These are phyloP conservation scores for Petrolisthes cinctipes DNA, from an alignment of 2,888 invertebrate species.

Conservation along the genomic window DNA sequence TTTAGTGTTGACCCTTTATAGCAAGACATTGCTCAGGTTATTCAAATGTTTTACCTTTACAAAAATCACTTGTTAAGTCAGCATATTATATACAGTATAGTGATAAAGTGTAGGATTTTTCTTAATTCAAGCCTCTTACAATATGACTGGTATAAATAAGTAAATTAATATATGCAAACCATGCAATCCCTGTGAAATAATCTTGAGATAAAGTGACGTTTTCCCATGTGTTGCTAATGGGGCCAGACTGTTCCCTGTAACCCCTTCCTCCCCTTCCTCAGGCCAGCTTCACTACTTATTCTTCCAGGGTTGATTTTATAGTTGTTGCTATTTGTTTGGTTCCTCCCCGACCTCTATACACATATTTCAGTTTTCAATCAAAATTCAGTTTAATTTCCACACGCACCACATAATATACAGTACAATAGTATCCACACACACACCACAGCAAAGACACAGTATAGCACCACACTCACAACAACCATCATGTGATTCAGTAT, in stretches of 20 bases:
- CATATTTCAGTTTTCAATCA: no score
- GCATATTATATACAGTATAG: slow-evolving; percentile 23
- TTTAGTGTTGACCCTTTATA: slow-evolving; percentile 43
- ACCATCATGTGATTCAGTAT: no score
- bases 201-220: neutral
- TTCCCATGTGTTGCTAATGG: slow-evolving; percentile 7
- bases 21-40: slow-evolving; percentile 44
- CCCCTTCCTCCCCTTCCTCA: neutral
- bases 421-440: no score
- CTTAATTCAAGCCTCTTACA: slow-evolving; percentile 27
- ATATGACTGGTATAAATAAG: slow-evolving; percentile 5
- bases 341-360: no score
- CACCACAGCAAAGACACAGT: no score
- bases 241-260: neutral
- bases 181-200: slow-evolving; percentile 32
- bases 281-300: neutral
- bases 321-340: no score
- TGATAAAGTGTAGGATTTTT: slow-evolving; percentile 22
- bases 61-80: slow-evolving; percentile 54
- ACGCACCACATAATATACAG: no score
- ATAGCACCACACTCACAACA: no score
- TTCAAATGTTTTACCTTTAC: slow-evolving; percentile 28
- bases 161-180: slow-evolving; percentile 37
- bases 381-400: no score
- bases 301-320: no score